A percentile compares a stretch with the other conserved stretches of the same genome.
phyloP scores from a whole-genome alignment of 1,140 invertebrate species.

The Dendrolimus kikuchii region DNA sequence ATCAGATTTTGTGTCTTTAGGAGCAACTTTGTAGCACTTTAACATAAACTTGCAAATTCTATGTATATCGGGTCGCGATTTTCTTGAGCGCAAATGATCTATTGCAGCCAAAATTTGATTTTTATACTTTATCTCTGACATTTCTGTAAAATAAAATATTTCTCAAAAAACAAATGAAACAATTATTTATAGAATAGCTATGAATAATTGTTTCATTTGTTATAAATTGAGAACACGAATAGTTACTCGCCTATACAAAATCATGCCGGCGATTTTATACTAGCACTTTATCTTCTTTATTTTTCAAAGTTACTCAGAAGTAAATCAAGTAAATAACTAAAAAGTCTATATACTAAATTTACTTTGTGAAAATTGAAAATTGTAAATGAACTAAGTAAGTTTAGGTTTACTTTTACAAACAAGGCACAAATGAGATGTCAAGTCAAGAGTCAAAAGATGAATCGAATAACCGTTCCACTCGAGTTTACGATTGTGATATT shows the following conservation, averaged over 20 bases:
- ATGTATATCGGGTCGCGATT: slow-evolving; percentile 87
- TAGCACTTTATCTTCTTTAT: background rate
- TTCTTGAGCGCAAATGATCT: slow-evolving; percentile 85
- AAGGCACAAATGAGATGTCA: too few relatives aligned
- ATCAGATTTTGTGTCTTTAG: slow-evolving; percentile 81
- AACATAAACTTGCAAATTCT: slow-evolving; percentile 87
- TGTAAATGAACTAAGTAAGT: too few relatives aligned
- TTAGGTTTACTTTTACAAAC: too few relatives aligned
- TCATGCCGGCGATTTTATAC: slow-evolving; percentile 47
- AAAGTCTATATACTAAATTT: too few relatives aligned
- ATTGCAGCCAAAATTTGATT: slow-evolving; percentile 87
- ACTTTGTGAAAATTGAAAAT: too few relatives aligned
- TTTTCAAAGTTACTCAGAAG: too few relatives aligned
- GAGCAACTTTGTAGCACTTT: slow-evolving; percentile 80
- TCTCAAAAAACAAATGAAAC: background rate
- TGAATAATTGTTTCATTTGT: background rate
- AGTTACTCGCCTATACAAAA: slow-evolving; percentile 48
- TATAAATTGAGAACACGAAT: slow-evolving; percentile 4
- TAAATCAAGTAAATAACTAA: too few relatives aligned
- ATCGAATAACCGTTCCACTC: too few relatives aligned
- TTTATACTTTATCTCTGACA: slow-evolving; percentile 76
- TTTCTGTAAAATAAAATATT: slow-evolving; percentile 39
- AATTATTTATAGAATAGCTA: too few relatives aligned
- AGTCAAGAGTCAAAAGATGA: too few relatives aligned
- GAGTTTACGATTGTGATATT: too few relatives aligned